These are phyloP conservation scores for Mesoclemmys tuberculata DNA, from an alignment of 2,113 vertebrate species.

Conservation along the genomic window DNA sequence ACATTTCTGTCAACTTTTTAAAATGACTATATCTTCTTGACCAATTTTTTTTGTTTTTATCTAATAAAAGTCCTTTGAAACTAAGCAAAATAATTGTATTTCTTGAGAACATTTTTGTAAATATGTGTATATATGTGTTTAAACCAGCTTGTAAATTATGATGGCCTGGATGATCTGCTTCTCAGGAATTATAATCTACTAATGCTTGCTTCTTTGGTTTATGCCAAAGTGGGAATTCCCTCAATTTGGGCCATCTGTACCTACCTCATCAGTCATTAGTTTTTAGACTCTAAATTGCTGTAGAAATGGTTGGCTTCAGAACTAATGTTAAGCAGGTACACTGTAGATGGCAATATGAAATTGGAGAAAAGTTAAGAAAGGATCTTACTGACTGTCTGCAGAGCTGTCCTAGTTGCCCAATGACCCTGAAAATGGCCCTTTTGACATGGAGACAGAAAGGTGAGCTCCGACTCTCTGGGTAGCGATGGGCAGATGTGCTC, in stretches of 20 bases:
- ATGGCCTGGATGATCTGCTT: neutral
- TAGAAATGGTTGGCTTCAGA: neutral
- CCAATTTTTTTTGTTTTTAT: neutral
- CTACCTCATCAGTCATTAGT: neutral
- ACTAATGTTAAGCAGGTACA: neutral
- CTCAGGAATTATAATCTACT: neutral
- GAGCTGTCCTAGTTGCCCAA: neutral
- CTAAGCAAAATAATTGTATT: neutral
- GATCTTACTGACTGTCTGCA: neutral
- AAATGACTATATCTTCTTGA: neutral
- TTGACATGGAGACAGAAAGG: neutral
- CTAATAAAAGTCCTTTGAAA: neutral
- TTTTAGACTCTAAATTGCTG: neutral
- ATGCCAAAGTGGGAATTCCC: neutral
- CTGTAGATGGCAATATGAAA: neutral
- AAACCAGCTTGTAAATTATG: neutral
- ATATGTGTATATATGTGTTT: neutral
- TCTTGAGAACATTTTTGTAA: neutral
- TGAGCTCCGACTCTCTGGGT: neutral
- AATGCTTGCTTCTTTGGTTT: neutral
- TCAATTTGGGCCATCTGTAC: neutral
- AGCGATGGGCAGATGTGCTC: neutral
- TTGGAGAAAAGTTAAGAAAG: neutral
- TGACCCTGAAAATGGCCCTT: neutral
- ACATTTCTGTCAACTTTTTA: neutral